Evolutionary conservation across 2,797 vertebrate genomes (phyloP).

Genomic region (Otolemur crassicaudatus): DNA sequence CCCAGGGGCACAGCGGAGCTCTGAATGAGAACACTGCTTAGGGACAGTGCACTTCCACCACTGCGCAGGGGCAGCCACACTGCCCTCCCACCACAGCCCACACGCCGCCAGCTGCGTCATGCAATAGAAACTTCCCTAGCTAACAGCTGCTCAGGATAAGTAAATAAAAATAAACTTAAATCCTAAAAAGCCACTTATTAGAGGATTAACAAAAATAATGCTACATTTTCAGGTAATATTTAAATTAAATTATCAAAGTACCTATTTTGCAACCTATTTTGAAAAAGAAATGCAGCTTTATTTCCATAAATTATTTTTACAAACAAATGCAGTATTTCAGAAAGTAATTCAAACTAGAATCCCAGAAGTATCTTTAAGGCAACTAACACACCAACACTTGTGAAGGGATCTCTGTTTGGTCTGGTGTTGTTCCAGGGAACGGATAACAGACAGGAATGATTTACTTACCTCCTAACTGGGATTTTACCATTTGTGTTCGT

Average conservation of each 20-base stretch:
- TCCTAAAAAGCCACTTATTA: background rate
- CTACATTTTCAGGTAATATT: background rate
- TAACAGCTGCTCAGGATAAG: background rate
- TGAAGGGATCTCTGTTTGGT: background rate
- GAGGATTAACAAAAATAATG: background rate
- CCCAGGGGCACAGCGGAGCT: background rate
- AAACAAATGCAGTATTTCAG: background rate
- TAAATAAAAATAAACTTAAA: background rate
- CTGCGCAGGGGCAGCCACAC: background rate
- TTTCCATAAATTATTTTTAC: background rate
- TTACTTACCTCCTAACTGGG: slow-evolving; percentile 96
- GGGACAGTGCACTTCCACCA: background rate
- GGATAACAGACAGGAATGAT: background rate
- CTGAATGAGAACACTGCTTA: background rate
- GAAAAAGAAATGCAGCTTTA: background rate
- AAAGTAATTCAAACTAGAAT: slow-evolving; percentile 31
- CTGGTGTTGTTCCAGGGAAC: background rate
- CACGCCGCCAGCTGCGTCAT: fast-evolving
- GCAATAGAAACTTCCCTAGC: background rate
- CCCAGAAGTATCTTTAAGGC: slow-evolving; percentile 8
- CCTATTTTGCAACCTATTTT: background rate
- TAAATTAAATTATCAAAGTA: background rate
- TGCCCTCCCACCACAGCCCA: background rate
- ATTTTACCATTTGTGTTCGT: slow-evolving; percentile 98
- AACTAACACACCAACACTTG: background rate